Percentiles rank a stretch among this genome's conserved stretches.
phyloP scores from a whole-genome alignment of 1,140 invertebrate species.

The Papilio machaon region DNA sequence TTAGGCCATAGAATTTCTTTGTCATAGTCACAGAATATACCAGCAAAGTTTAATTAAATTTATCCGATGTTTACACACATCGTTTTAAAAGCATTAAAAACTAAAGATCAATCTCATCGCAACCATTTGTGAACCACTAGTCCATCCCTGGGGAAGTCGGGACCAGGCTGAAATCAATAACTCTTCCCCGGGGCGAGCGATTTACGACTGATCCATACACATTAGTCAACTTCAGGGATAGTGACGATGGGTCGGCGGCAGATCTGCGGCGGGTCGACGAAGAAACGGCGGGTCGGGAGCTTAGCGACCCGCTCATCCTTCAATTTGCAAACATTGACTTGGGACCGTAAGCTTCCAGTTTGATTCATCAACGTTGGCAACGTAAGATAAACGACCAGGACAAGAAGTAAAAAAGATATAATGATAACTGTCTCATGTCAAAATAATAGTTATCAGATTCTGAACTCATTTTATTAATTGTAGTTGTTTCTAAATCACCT shows the following conservation, averaged over 20 bases:
- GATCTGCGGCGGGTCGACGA: neutral
- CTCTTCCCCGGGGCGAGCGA: conserved; percentile 47
- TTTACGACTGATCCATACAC: conserved; percentile 49
- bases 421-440: too few species aligned
- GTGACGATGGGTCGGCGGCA: neutral
- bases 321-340: neutral
- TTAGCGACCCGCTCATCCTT: neutral
- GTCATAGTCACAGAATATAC: too few species aligned
- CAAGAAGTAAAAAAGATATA: too few species aligned
- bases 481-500: too few species aligned
- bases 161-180: conserved; percentile 47
- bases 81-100: neutral
- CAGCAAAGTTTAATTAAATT: too few species aligned
- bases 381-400: too few species aligned
- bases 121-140: conserved; percentile 30
- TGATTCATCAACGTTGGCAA: neutral
- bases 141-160: too few species aligned
- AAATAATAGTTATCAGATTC: too few species aligned
- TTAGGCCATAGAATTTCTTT: too few species aligned
- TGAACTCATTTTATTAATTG: too few species aligned
- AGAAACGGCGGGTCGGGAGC: neutral
- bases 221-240: conserved; percentile 45
- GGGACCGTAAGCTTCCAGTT: neutral
- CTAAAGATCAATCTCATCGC: neutral
- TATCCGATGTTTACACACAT: neutral